These are phyloP conservation scores for Silurus aristotelis DNA, from an alignment of 2,797 vertebrate species.

Conservation along the genomic window DNA sequence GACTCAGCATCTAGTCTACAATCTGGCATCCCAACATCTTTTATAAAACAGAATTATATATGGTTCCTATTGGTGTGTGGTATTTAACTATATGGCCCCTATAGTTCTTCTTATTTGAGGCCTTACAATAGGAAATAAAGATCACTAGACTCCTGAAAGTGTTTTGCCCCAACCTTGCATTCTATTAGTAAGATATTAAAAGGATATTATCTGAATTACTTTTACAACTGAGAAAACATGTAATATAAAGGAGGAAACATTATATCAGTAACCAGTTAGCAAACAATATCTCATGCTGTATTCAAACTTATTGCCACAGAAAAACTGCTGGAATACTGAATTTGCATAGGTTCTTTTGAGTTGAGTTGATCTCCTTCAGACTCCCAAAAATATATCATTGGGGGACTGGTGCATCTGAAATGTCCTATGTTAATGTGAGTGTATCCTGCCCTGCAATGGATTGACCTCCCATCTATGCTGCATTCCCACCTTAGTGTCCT, in stretches of 20 bases:
- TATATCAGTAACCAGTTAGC: background rate
- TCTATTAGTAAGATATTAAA: background rate
- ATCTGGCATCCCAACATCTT: slow-evolving; percentile 10
- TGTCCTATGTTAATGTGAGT: background rate
- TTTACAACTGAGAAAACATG: background rate
- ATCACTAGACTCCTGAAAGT: background rate
- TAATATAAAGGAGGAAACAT: background rate
- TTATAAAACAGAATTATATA: background rate
- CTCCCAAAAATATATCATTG: background rate
- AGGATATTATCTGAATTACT: background rate
- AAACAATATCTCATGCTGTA: background rate
- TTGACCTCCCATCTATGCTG: background rate
- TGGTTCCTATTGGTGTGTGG: background rate
- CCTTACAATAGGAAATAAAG: background rate
- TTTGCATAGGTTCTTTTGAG: background rate
- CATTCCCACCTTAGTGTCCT: background rate
- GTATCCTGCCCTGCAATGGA: background rate
- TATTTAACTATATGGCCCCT: background rate
- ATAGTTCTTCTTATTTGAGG: background rate
- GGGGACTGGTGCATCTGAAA: background rate
- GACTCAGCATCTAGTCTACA: slow-evolving; percentile 43
- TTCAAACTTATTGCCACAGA: background rate
- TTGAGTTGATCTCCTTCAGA: background rate
- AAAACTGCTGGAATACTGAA: background rate
- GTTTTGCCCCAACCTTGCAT: background rate